Percentiles rank a stretch among this genome's conserved stretches.
Evolutionary conservation across 2,113 vertebrate species (phyloP).

Genomic region (Nipponia nippon): DNA sequence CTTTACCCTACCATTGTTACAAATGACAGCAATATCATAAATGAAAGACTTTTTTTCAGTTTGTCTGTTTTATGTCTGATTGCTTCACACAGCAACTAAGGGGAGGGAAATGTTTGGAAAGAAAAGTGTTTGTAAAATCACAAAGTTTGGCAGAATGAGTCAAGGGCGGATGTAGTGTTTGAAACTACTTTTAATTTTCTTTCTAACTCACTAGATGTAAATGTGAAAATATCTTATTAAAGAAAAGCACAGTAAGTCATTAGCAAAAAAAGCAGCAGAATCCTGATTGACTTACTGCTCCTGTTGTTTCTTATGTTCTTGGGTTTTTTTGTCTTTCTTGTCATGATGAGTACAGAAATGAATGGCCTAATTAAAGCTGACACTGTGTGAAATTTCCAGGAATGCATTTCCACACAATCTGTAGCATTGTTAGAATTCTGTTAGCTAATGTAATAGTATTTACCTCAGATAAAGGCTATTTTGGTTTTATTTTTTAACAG

Average conservation of each 20-base stretch:
- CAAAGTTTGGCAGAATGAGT: background rate
- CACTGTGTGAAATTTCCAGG: background rate
- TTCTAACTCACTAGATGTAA: background rate
- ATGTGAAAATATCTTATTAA: background rate
- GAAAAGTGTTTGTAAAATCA: background rate
- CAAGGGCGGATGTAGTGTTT: background rate
- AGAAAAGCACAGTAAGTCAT: background rate
- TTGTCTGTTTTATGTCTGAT: background rate
- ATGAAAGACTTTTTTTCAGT: background rate
- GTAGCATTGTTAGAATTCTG: background rate
- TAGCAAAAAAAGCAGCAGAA: background rate
- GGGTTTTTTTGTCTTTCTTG: background rate
- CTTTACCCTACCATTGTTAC: background rate
- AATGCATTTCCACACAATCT: background rate
- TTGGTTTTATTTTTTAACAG: background rate
- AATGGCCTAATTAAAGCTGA: background rate
- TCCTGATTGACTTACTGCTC: background rate
- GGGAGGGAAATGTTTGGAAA: background rate
- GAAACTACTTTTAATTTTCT: background rate
- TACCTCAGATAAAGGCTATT: background rate
- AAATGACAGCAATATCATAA: background rate
- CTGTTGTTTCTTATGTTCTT: background rate
- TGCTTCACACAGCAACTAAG: background rate
- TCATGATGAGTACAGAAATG: background rate
- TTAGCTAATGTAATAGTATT: background rate